Percentiles rank a stretch among this genome's conserved stretches.
Conservation (phyloP, 2,888 invertebrate species). For the Spilosoma lubricipeda region DNA sequence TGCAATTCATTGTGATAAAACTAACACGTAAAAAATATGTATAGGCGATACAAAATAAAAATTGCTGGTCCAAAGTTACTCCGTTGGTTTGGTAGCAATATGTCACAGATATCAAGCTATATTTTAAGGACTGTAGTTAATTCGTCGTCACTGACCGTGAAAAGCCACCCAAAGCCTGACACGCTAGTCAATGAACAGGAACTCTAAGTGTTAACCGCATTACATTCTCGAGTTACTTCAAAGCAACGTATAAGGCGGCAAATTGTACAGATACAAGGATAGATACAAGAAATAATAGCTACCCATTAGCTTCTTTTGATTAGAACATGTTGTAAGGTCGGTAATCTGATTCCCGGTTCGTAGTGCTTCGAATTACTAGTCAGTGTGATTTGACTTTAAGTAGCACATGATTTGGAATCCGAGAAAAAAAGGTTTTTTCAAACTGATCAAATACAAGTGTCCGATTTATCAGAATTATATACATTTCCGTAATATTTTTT, state of each 20-base stretch:
- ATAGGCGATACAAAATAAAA: no score
- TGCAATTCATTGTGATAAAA: no score
- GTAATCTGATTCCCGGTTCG: conserved; percentile 10
- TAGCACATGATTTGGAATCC: conserved; percentile 8
- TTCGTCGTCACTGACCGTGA: conserved; percentile 29
- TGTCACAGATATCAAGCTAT: no score
- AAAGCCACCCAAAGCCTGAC: conserved; percentile 38
- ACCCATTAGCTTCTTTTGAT: conserved; percentile 62
- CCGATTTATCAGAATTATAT: background rate
- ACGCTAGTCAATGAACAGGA: conserved; percentile 55
- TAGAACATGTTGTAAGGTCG: conserved; percentile 54
- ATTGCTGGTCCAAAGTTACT: no score
- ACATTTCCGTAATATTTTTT: background rate
- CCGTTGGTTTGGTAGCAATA: no score
- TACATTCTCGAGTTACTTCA: conserved; percentile 47
- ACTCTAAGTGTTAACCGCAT: conserved; percentile 43
- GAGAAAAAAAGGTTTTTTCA: conserved; percentile 7
- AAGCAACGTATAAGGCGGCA: conserved; percentile 54
- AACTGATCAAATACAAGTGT: background rate
- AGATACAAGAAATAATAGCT: conserved; percentile 55
- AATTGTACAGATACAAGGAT: conserved; percentile 43
- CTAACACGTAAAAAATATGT: no score
- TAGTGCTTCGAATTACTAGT: conserved; percentile 53
- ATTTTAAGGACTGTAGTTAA: background rate
- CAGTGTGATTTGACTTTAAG: conserved; percentile 26